Evolutionary conservation across 2,888 invertebrate genomes (phyloP).

Genomic region (Heliconius hortense): DNA sequence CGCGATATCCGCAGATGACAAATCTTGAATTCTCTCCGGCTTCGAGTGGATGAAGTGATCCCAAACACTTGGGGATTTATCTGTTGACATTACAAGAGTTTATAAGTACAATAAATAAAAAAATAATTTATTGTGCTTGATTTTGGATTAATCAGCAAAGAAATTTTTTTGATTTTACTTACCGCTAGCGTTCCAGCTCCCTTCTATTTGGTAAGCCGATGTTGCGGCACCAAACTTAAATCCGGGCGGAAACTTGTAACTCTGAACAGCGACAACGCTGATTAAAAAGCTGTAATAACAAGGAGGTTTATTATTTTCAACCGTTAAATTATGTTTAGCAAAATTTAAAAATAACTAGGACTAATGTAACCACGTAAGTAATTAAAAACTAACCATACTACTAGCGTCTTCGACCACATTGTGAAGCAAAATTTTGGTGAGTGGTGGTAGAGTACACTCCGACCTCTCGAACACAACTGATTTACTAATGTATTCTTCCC

Average conservation of each 20-base stretch:
- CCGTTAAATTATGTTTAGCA: too few relatives aligned
- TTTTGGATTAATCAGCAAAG: too few relatives aligned
- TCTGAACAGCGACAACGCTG: neutral
- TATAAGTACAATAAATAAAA: too few relatives aligned
- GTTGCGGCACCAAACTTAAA: conserved; percentile 65
- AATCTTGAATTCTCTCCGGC: conserved; percentile 9
- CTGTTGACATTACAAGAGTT: conserved; percentile 6
- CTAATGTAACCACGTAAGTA: neutral
- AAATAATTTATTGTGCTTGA: too few relatives aligned
- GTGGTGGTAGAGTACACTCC: too few relatives aligned
- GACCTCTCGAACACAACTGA: neutral
- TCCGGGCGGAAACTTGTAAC: conserved; percentile 50
- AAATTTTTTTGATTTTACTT: conserved; percentile 21
- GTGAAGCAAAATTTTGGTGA: neutral
- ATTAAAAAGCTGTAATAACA: neutral
- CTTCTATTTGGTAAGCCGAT: conserved; percentile 67
- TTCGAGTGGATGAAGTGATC: conserved; percentile 28
- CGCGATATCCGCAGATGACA: neutral
- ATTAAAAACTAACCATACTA: neutral
- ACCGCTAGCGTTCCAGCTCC: conserved; percentile 70
- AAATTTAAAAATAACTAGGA: too few relatives aligned
- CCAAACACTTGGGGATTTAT: conserved; percentile 35
- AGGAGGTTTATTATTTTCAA: neutral
- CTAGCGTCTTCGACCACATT: conserved; percentile 6
- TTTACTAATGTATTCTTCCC: neutral